Base-by-base conservation (phyloP, 2,888 invertebrate genomes). In the Rambutsinella grinnellia region DNA sequence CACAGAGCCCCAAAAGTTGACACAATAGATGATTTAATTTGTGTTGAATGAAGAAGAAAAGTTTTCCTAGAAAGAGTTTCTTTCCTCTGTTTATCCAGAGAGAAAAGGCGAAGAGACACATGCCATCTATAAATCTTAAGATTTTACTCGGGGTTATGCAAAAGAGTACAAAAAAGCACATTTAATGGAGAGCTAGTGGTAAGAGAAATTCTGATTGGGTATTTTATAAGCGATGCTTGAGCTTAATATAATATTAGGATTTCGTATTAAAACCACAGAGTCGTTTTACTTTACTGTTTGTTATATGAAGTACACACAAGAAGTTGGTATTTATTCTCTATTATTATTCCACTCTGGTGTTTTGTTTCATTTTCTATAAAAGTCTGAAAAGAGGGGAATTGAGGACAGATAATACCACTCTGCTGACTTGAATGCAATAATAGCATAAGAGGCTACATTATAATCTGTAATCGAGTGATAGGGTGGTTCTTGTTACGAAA, bases 391-490 rank as follows among this genome's bases (percentile, higher is more conserved):
- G 44, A n/a, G 21, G 46, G 49, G 53, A 71, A 51, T 71, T 58
- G 63, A 58, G 58, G 56, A 71, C 51, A 71, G 71, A 71, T 71
- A 71, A 71, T 70, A 63, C 27, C 21, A 56, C 66, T 51, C 60
- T 24, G 53, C 69, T 70, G 70, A 63, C 71, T 62, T 71, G 49
- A 56, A 49, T 53, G 51, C 60, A 74, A 74, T 74, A 74, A 74
- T 74, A 46, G 51, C 60, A 66, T 74, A 74, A 74, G 72, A 65
- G 65, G 72, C 53, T 53, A 60, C 72, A 66, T 66, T 66, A 65
- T 74, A 74, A 74, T 74, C 66, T 74, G 72, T 74, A 74, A 74
- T 74, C 72, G 72, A 74, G 66, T 74, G 72, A 66, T 66, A 74
- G 65, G 72, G 72, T 66, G 72, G 56, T 65, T 65, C 65, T 62